Evolutionary conservation across 2,113 vertebrate species (phyloP).

Genomic region (Globicephala melas): DNA sequence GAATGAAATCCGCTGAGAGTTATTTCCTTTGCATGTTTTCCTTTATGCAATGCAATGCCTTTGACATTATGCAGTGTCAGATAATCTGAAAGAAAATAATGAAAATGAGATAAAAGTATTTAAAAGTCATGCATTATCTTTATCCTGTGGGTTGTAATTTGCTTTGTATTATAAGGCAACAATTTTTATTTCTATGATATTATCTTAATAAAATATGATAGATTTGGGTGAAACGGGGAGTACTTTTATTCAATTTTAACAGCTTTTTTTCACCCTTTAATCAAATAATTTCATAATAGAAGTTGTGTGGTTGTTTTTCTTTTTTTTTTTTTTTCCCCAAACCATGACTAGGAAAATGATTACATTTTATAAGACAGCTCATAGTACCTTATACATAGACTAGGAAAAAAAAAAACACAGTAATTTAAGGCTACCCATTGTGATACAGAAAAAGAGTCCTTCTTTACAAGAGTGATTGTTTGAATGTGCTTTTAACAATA

Average conservation of each 20-base stretch:
- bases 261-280: neutral
- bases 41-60: neutral
- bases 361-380: neutral
- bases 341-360: neutral
- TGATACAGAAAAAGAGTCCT: neutral
- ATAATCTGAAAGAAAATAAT: slow-evolving; percentile 63
- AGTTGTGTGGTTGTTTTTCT: neutral
- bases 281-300: neutral
- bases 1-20: neutral
- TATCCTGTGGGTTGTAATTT: neutral
- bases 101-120: neutral
- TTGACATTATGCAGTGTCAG: neutral
- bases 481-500: neutral
- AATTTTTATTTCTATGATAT: neutral
- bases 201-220: neutral
- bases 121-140: neutral
- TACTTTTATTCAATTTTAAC: neutral
- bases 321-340: neutral
- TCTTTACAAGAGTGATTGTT: neutral
- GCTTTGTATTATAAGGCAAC: neutral
- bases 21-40: slow-evolving; percentile 14
- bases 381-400: neutral
- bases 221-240: neutral
- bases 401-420: neutral
- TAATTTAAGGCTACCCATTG: neutral